Evolutionary conservation across 2,888 invertebrate species (phyloP).

Genomic region (Oconnorella tubifera): DNA sequence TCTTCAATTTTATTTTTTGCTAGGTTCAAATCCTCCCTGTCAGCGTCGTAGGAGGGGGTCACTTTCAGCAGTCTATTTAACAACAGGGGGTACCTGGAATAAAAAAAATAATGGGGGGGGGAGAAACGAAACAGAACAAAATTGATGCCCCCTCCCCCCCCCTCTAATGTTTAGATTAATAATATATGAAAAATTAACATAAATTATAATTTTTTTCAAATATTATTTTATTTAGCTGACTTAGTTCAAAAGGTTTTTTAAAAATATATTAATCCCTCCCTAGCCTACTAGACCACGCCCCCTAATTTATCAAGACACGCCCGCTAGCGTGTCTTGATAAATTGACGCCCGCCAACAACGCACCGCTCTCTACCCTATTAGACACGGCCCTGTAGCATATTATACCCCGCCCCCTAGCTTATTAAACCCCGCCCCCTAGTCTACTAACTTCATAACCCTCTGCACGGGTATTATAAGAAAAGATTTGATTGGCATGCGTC

Average conservation of each 20-base stretch:
- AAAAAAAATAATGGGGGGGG: neutral
- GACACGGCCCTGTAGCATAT: no score
- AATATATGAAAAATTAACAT: neutral
- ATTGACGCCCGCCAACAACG: no score
- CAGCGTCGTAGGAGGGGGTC: slow-evolving; percentile 74
- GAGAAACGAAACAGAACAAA: no score
- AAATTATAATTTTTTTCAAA: no score
- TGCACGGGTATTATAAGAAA: slow-evolving; percentile 97
- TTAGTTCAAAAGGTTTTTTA: neutral
- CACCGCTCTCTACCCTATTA: no score
- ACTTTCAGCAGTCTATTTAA: slow-evolving; percentile 85
- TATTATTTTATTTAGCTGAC: neutral
- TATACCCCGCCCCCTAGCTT: no score
- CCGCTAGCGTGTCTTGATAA: no score
- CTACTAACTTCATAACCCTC: slow-evolving; percentile 85
- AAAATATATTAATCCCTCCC: slow-evolving; percentile 1
- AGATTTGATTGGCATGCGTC: slow-evolving; percentile 94
- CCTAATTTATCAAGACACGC: no score
- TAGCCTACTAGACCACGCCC: no score
- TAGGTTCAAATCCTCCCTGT: slow-evolving; percentile 76
- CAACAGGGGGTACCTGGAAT: slow-evolving; percentile 73
- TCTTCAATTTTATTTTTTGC: slow-evolving; percentile 89
- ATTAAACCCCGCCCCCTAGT: no score
- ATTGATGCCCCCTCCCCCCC: no score
- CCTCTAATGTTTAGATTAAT: no score